Conservation (phyloP, 2,888 invertebrate species). For the Patella caerulea region DNA sequence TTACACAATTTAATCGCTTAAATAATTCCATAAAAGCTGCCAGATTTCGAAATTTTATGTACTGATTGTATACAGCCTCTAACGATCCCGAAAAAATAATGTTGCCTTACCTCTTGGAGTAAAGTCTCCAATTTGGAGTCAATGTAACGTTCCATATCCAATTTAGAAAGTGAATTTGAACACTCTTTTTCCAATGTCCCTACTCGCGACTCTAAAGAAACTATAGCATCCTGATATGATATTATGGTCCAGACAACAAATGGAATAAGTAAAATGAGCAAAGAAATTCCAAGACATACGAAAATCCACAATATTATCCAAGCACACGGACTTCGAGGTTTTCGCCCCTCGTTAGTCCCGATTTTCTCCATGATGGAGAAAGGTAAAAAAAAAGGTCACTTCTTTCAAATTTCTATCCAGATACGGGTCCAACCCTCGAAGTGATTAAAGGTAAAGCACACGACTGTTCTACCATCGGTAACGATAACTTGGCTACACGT, state of each 20-base stretch:
- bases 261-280: slow-evolving; percentile 36
- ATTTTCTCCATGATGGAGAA: slow-evolving; percentile 24
- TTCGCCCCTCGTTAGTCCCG: slow-evolving; percentile 15
- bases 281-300: slow-evolving; percentile 38
- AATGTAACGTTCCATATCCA: slow-evolving; percentile 28
- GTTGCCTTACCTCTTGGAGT: slow-evolving; percentile 26
- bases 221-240: slow-evolving; percentile 36
- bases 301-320: slow-evolving; percentile 43
- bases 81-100: background rate
- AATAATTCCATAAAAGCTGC: too few relatives aligned
- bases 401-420: background rate
- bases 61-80: too few relatives aligned
- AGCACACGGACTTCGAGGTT: slow-evolving; percentile 27
- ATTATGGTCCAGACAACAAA: slow-evolving; percentile 42
- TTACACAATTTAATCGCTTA: too few relatives aligned
- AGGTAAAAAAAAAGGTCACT: background rate
- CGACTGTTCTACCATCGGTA: background rate
- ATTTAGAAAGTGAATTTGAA: slow-evolving; percentile 16
- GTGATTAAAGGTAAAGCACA: background rate
- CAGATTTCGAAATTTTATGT: too few relatives aligned
- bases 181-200: slow-evolving; percentile 32
- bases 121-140: slow-evolving; percentile 24
- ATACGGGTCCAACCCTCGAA: background rate
- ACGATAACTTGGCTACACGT: too few relatives aligned
- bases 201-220: slow-evolving; percentile 37